phyloP scores from a whole-genome alignment of 2,797 vertebrate species.

The Diplodus sargus region DNA sequence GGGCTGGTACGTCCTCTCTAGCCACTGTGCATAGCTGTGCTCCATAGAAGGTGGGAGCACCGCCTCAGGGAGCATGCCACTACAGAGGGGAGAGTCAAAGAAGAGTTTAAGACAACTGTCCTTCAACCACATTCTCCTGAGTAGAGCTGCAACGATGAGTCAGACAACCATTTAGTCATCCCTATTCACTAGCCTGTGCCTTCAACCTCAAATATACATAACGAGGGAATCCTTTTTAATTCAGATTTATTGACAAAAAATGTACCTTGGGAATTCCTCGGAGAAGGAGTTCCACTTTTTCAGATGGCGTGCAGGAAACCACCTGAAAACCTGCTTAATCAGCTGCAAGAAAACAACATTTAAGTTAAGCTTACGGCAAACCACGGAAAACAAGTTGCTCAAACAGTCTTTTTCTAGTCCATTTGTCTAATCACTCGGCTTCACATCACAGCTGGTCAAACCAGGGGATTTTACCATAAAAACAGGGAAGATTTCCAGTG shows the following conservation, averaged over 20 bases:
- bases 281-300: conserved; percentile 85
- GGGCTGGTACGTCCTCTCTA: conserved; percentile 78
- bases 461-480: not conserved
- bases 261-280: conserved; percentile 87
- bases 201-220: not conserved
- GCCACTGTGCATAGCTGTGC: conserved; percentile 94
- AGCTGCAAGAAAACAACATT: conserved; percentile 76
- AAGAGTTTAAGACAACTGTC: conserved; percentile 5
- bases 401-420: not conserved
- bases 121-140: not conserved
- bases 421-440: conserved; percentile 4
- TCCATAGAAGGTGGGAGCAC: conserved; percentile 91
- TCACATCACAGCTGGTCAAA: not conserved
- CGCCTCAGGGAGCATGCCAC: conserved; percentile 90
- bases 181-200: too few relatives aligned
- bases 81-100: conserved; percentile 50
- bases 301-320: conserved; percentile 86
- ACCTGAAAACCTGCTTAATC: conserved; percentile 87
- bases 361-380: not conserved
- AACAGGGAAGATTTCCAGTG: not conserved
- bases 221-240: not conserved
- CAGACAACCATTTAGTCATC: too few relatives aligned
- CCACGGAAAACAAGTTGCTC: not conserved
- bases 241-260: not conserved
- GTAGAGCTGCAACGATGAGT: too few relatives aligned